Conservation (phyloP, 2,888 invertebrate species). For the Clanis bilineata region DNA sequence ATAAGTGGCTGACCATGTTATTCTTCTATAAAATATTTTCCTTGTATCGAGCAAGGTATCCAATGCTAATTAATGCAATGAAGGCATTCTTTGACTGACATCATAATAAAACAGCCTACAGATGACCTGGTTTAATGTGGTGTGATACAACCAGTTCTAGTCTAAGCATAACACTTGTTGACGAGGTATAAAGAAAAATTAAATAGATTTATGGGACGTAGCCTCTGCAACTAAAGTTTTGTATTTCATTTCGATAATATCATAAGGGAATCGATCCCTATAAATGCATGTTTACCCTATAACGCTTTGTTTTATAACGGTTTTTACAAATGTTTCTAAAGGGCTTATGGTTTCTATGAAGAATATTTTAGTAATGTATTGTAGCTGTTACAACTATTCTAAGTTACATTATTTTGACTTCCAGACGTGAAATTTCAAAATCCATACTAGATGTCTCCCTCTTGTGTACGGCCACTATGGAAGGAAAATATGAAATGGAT, state of each 20-base stretch:
- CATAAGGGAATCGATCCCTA: too few species aligned
- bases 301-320: too few species aligned
- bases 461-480: slow-evolving; percentile 37
- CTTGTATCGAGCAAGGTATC: not conserved
- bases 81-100: not conserved
- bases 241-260: too few species aligned
- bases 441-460: slow-evolving; percentile 35
- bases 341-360: too few species aligned
- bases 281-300: too few species aligned
- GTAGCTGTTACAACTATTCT: not conserved
- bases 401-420: slow-evolving; percentile 19
- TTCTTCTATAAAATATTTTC: not conserved
- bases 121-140: not conserved
- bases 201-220: too few species aligned
- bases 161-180: too few species aligned
- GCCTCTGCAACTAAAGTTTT: too few species aligned
- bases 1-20: not conserved
- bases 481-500: slow-evolving; percentile 51
- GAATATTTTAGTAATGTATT: too few species aligned
- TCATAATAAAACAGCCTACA: not conserved
- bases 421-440: slow-evolving; percentile 41
- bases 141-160: too few species aligned
- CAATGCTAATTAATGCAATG: not conserved
- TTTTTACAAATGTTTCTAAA: too few species aligned
- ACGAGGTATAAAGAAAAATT: too few species aligned